Conservation (phyloP, 2,888 invertebrate genomes). For the Xanthostigma xanthostigma region DNA sequence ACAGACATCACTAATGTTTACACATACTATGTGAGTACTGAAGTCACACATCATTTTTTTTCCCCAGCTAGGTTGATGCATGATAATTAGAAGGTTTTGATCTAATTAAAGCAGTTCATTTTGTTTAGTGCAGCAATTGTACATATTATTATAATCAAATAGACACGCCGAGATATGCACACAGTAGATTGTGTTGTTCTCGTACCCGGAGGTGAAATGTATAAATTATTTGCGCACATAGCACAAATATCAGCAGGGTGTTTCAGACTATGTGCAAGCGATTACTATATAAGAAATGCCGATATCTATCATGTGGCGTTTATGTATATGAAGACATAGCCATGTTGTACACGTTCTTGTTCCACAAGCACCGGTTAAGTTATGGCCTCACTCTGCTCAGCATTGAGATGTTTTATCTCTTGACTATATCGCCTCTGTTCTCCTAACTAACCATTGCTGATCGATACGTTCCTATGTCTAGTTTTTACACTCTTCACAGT, state of each 20-base stretch:
- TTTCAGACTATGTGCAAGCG: slow-evolving; percentile 22
- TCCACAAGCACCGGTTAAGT: slow-evolving; percentile 18
- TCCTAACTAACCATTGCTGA: background rate
- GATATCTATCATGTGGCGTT: background rate
- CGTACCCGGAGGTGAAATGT: background rate
- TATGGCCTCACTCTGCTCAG: slow-evolving; percentile 18
- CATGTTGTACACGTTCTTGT: slow-evolving; percentile 25
- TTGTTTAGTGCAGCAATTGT: too few relatives aligned
- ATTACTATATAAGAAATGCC: background rate
- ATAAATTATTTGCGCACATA: slow-evolving; percentile 4
- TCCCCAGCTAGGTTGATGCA: too few relatives aligned
- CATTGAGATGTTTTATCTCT: background rate
- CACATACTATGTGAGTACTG: too few relatives aligned
- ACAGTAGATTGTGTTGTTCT: too few relatives aligned
- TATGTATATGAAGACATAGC: slow-evolving; percentile 28
- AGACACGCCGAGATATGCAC: too few relatives aligned
- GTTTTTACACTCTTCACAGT: background rate
- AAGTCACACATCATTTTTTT: too few relatives aligned
- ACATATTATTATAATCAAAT: too few relatives aligned
- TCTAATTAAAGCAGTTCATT: too few relatives aligned
- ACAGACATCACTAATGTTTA: too few relatives aligned
- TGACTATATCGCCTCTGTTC: too few relatives aligned
- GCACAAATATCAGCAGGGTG: slow-evolving; percentile 24
- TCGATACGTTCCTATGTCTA: background rate
- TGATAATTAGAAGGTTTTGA: too few relatives aligned